phyloP scores from a whole-genome alignment of 2,113 vertebrate species.

The Aspidoscelis tigris region DNA sequence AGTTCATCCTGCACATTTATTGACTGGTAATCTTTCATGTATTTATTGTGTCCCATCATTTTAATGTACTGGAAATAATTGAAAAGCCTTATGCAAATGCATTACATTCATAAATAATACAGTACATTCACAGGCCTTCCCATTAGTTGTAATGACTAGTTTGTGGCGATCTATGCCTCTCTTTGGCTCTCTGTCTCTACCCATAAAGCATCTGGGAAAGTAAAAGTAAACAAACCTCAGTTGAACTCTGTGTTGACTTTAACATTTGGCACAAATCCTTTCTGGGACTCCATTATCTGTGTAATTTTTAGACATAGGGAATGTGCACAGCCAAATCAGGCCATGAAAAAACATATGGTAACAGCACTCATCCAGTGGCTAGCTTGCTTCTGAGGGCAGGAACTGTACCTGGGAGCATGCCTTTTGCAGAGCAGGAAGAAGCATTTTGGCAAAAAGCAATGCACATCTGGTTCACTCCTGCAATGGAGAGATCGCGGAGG shows the following conservation, averaged over 20 bases:
- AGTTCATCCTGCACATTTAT: not conserved
- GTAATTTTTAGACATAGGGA: too few species aligned
- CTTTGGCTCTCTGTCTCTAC: too few species aligned
- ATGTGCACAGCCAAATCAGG: too few species aligned
- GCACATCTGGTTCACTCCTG: too few species aligned
- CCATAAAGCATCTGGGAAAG: not conserved
- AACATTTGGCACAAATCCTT: not conserved
- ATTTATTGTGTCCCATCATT: not conserved
- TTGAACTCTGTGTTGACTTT: not conserved
- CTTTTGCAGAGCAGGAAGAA: too few species aligned
- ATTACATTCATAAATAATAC: not conserved
- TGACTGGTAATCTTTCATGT: not conserved
- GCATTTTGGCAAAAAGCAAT: too few species aligned
- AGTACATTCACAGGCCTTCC: not conserved
- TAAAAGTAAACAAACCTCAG: not conserved
- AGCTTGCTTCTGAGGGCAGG: too few species aligned
- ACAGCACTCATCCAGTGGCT: too few species aligned
- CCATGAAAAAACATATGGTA: too few species aligned
- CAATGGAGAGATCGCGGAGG: too few species aligned
- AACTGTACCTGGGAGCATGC: too few species aligned
- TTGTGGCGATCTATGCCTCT: not conserved
- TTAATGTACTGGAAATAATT: not conserved
- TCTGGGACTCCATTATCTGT: too few species aligned
- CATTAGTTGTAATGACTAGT: not conserved
- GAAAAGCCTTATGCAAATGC: not conserved